Base-by-base conservation (phyloP, 2,113 vertebrate genomes). In the Calypte anna region DNA sequence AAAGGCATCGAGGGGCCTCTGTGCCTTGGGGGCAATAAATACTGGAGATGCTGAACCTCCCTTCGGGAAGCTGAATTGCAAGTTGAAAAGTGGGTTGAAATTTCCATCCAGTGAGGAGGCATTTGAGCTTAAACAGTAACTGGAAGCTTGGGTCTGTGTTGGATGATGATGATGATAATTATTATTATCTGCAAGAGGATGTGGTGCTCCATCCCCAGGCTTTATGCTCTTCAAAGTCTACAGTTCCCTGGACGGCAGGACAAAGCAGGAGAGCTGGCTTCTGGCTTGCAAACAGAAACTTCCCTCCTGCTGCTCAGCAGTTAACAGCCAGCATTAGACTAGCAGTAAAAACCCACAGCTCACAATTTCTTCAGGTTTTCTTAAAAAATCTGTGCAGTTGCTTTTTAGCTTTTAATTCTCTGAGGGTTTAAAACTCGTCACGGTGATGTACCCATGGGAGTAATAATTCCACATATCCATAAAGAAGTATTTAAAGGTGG, bases 1-100 rank as follows among this genome's bases (percentile, higher is more conserved):
- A 73, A 62, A 94, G 40, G 50, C 82, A 90, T 72, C 85, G 25
- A 80, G 90, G 68, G 75, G 8, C 63, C 31, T 64, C 77, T 88
- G 86, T 76, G 79, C 82, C 87, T 79, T 53, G 23, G 86, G 90
- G 61, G 30, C 17, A 59, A 18, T 40, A 31, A 69, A 5, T 23
- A 14, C 13, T 53, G 46, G n/a, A 61, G 82, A n/a, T 69, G 75
- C 59, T 50, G 79, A 93, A 57, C 40, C n/a, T 95, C 50, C 46
- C 54, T 73, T 69, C 44, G 54, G 54, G 70, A 66, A 69, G 67
- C 74, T 68, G 36, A 50, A 31, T 6, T 48, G 28, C 8, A 23
- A 43, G 33, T 77, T 86, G 31, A n/a, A 5, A 53, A 85, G 19
- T 14, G 30, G 63, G 30, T 40, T 73, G 66, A 54, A 90, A 46